Base-by-base conservation (phyloP, 2,888 invertebrate genomes). In the Cryptophagus acutangulus region DNA sequence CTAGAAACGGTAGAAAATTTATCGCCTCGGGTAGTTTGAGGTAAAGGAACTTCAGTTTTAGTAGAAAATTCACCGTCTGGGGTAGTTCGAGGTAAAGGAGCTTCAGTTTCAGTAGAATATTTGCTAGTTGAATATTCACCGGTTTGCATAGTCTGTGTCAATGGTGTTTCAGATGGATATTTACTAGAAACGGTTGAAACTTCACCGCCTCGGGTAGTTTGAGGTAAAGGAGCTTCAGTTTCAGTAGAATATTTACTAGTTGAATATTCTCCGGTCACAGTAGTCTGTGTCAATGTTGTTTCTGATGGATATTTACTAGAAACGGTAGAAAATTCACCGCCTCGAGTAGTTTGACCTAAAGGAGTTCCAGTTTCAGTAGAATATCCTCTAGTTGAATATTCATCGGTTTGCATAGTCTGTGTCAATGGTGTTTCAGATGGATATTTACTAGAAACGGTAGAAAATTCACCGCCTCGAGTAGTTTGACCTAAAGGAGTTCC, bases 401-500 rank as follows among this genome's bases (percentile, higher is more conserved):
- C 12, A 3, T n/a, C 26, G n/a, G n/a, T 8, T 3, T 4, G 12
- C 29, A 13, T n/a, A n/a, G n/a, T n/a, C n/a, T n/a, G n/a, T n/a
- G 29, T 29, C n/a, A 26, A 2, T 14, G 31, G 17, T 18, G 24
- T 42, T 35, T 33, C 28, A 10, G 13, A 39, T 17, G 17, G 9
- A 10, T 30, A 15, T 20, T 14, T 41, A 9, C 28, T 30, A 13
- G 25, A 16, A 41, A 1, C 12, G 8, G 12, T 18, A 28, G 36
- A 38, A 3, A 16, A 3, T 26, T 41, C 18, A n/a, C n/a, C n/a
- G 34, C 8, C 13, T 36, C 24, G 10, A 15, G 36, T 20, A 13
- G 38, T 8, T 33, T 1, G 18, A 8, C 29, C 31, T 17, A 26
- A 12, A 4, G 38, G 9, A 29, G 28, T 45, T 38, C 36, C 36